Percentiles rank a stretch among this genome's conserved stretches.
These are phyloP conservation scores for Bubalus kerabau DNA, from an alignment of 2,113 vertebrate genomes.

Conservation along the genomic window DNA sequence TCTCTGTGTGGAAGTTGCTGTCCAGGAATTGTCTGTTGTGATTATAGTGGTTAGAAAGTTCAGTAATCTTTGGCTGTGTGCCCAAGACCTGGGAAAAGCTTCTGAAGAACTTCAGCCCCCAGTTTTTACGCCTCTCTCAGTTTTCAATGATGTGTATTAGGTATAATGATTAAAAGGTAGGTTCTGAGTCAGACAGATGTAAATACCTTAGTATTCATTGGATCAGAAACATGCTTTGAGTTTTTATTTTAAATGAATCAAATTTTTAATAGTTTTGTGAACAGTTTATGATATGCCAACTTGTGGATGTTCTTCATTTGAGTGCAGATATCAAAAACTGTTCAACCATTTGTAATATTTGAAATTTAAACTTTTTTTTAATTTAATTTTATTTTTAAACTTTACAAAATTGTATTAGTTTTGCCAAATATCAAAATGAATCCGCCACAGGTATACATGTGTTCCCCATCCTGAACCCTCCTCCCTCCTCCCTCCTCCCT, in stretches of 20 bases:
- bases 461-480: no score
- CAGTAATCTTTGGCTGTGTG: background rate
- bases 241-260: background rate
- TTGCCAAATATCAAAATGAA: no score
- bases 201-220: background rate
- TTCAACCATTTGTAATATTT: background rate
- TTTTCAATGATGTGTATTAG: background rate
- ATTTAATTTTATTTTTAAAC: no score
- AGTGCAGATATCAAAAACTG: background rate
- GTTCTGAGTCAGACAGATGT: background rate
- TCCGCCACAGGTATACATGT: no score
- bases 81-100: background rate
- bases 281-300: background rate
- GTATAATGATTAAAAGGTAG: background rate
- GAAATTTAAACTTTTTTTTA: background rate
- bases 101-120: background rate
- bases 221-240: background rate
- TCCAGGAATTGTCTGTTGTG: background rate
- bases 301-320: slow-evolving; percentile 18
- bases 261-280: background rate
- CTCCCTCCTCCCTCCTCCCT: no score
- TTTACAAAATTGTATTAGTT: no score
- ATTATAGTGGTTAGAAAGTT: background rate
- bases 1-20: background rate
- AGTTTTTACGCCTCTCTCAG: background rate